Evolutionary conservation across 2,888 invertebrate species (phyloP).

Genomic region (Protonemura montana): DNA sequence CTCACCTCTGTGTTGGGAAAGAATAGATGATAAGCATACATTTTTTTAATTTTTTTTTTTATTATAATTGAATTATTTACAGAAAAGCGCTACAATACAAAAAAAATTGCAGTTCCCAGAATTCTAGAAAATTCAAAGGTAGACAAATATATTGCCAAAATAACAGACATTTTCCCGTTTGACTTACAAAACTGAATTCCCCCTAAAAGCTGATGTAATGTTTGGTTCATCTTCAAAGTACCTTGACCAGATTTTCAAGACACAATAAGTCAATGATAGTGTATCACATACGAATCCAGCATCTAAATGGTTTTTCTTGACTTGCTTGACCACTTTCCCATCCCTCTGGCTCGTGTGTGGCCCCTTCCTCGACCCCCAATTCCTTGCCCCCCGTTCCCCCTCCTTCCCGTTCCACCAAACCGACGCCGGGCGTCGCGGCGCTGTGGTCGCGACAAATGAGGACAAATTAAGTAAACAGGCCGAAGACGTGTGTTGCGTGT

Average conservation of each 20-base stretch:
- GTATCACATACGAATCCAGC: background rate
- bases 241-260: background rate
- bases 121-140: background rate
- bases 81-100: background rate
- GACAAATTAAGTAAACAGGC: slow-evolving; percentile 45
- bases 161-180: background rate
- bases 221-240: too few relatives aligned
- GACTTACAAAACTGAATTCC: background rate
- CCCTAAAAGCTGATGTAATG: too few relatives aligned
- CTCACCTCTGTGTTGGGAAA: background rate
- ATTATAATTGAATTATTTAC: slow-evolving; percentile 2
- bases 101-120: background rate
- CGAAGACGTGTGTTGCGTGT: slow-evolving; percentile 15
- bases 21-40: background rate
- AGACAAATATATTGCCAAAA: slow-evolving; percentile 29
- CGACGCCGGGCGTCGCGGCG: slow-evolving; percentile 15
- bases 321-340: slow-evolving; percentile 25
- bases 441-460: slow-evolving; percentile 42
- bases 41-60: background rate
- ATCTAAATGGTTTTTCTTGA: slow-evolving; percentile 38
- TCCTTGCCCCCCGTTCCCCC: slow-evolving; percentile 21
- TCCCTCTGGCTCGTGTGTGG: background rate
- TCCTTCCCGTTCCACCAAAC: background rate
- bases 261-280: slow-evolving; percentile 23
- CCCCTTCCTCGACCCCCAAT: background rate